Conservation (phyloP, 2,113 vertebrate genomes). For the Elephantulus edwardii region DNA sequence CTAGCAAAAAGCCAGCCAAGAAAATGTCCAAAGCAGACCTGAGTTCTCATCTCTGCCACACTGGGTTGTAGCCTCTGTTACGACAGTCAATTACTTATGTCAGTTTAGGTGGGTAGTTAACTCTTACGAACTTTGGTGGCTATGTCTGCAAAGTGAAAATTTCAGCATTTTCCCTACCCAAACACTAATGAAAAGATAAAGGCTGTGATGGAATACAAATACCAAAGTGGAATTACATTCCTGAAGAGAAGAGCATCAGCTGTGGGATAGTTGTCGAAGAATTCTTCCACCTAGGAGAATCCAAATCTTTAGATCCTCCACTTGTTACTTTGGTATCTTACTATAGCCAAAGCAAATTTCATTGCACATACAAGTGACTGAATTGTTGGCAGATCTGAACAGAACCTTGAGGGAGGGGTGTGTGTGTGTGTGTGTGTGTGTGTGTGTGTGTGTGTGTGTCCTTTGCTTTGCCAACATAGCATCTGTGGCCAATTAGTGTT, state of each 20-base stretch:
- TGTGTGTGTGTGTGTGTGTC: not conserved
- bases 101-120: not conserved
- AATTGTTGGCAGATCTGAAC: not conserved
- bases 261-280: not conserved
- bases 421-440: not conserved
- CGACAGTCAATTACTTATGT: not conserved
- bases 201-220: conserved; percentile 4
- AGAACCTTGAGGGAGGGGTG: not conserved
- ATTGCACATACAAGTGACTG: not conserved
- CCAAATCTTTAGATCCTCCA: not conserved
- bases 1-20: not conserved
- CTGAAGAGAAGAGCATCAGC: not conserved
- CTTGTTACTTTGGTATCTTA: not conserved
- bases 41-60: not conserved
- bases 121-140: not conserved
- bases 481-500: not conserved
- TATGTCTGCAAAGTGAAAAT: not conserved
- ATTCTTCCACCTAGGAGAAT: not conserved
- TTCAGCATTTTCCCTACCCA: not conserved
- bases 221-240: not conserved
- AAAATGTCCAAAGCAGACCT: not conserved
- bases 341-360: not conserved
- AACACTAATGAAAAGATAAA: not conserved
- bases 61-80: not conserved
- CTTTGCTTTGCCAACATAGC: not conserved